Conservation (phyloP, 2,797 vertebrate species). For the Leptoclinus maculatus region DNA sequence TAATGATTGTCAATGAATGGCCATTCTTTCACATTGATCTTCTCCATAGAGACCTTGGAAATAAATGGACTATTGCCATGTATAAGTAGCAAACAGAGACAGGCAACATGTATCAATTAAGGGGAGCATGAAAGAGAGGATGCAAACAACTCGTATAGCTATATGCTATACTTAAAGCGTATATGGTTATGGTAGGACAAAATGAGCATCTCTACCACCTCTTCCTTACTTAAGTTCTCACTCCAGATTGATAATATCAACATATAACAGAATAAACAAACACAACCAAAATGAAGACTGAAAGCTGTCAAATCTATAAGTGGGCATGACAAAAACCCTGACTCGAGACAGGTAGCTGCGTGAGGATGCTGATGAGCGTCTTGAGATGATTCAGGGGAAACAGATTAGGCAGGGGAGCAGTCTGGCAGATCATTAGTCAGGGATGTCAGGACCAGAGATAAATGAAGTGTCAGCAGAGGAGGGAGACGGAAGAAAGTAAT, state of each 20-base stretch:
- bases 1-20: slow-evolving; percentile 43
- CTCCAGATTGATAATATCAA: slow-evolving; percentile 47
- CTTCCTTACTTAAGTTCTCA: slow-evolving; percentile 16
- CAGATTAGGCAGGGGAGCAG: slow-evolving; percentile 79
- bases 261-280: slow-evolving; percentile 33
- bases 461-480: slow-evolving; percentile 75
- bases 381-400: slow-evolving; percentile 81
- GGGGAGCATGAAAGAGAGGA: neutral
- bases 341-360: slow-evolving; percentile 32
- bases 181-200: slow-evolving; percentile 10
- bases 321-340: slow-evolving; percentile 50
- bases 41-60: slow-evolving; percentile 14
- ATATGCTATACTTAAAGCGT: neutral
- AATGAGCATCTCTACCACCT: slow-evolving; percentile 6
- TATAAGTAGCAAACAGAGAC: neutral
- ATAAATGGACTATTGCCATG: slow-evolving; percentile 4
- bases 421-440: slow-evolving; percentile 83
- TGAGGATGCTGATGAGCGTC: slow-evolving; percentile 64
- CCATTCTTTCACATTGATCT: slow-evolving; percentile 22
- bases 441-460: slow-evolving; percentile 72
- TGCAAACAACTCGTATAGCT: neutral
- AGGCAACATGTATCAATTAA: neutral
- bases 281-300: slow-evolving; percentile 43
- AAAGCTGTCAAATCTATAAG: slow-evolving; percentile 48
- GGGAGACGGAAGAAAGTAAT: slow-evolving; percentile 40